Percentiles rank a stretch among this genome's conserved stretches.
phyloP scores from a whole-genome alignment of 2,797 vertebrate genomes.

The Protonibea diacanthus region DNA sequence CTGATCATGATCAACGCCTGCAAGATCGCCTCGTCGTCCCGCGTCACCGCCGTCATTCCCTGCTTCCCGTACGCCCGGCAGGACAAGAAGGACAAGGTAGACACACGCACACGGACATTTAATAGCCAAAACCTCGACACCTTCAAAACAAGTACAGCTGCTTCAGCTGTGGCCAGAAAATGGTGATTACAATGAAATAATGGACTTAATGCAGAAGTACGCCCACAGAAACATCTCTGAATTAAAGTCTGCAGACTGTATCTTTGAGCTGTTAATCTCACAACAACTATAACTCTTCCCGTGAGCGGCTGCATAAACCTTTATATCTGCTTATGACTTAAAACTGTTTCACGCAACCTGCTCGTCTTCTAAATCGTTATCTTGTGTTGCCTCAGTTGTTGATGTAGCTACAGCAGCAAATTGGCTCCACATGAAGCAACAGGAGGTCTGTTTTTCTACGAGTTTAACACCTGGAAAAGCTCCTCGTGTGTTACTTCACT shows the following conservation, averaged over 20 bases:
- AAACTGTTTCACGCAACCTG: constrained; percentile 5
- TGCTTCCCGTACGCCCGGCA: constrained; percentile 96
- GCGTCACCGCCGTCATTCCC: constrained; percentile 96
- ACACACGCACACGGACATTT: background rate
- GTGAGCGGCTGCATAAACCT: no score
- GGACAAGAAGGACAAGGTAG: constrained; percentile 97
- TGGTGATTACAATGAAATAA: background rate
- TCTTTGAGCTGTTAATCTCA: no score
- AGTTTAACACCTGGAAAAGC: background rate
- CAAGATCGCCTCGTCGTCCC: constrained; percentile 94
- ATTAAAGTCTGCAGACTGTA: background rate
- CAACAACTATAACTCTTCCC: no score
- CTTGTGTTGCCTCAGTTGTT: constrained; percentile 23
- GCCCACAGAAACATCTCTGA: background rate
- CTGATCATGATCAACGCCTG: constrained; percentile 98
- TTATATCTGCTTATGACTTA: no score
- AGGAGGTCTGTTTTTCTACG: background rate
- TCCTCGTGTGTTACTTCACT: background rate
- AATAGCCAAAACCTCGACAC: no score
- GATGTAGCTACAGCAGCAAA: background rate
- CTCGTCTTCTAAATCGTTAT: constrained; percentile 65
- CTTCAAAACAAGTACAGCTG: background rate
- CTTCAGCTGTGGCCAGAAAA: background rate
- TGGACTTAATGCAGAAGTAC: background rate
- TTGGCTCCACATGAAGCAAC: background rate